Evolutionary conservation across 2,797 vertebrate species (phyloP).

Genomic region (Crocodylus rhombifer): DNA sequence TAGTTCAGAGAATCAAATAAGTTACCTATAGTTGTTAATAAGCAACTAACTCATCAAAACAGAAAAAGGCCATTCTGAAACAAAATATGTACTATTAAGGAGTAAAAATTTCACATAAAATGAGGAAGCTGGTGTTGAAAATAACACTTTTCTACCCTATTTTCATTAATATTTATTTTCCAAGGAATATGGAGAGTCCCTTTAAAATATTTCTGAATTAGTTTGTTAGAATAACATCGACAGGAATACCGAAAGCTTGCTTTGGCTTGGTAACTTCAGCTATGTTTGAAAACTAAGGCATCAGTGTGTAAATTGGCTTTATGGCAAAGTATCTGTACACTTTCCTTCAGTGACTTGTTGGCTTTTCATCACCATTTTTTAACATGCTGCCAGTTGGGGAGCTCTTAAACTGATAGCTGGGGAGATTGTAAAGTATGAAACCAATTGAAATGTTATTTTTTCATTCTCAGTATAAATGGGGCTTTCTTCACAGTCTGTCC

Average conservation of each 20-base stretch:
- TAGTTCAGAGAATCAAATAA: too few species aligned
- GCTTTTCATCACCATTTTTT: background rate
- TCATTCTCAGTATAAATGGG: background rate
- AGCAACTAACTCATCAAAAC: background rate
- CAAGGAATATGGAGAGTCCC: too few species aligned
- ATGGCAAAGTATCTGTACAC: background rate
- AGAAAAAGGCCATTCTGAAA: background rate
- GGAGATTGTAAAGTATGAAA: background rate
- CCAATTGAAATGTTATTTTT: background rate
- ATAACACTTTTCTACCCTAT: background rate
- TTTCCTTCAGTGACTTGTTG: background rate
- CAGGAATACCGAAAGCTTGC: background rate
- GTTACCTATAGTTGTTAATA: background rate
- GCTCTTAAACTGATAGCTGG: background rate
- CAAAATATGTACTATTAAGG: background rate
- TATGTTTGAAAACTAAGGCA: background rate
- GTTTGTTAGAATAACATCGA: too few species aligned
- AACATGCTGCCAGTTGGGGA: background rate
- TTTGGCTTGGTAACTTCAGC: too few species aligned
- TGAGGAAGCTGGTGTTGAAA: background rate
- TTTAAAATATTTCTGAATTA: too few species aligned
- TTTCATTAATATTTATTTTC: too few species aligned
- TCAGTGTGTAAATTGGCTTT: background rate
- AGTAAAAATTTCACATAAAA: background rate
- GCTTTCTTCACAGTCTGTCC: background rate